phyloP scores from a whole-genome alignment of 2,113 vertebrate genomes.

The Steatornis caripensis region DNA sequence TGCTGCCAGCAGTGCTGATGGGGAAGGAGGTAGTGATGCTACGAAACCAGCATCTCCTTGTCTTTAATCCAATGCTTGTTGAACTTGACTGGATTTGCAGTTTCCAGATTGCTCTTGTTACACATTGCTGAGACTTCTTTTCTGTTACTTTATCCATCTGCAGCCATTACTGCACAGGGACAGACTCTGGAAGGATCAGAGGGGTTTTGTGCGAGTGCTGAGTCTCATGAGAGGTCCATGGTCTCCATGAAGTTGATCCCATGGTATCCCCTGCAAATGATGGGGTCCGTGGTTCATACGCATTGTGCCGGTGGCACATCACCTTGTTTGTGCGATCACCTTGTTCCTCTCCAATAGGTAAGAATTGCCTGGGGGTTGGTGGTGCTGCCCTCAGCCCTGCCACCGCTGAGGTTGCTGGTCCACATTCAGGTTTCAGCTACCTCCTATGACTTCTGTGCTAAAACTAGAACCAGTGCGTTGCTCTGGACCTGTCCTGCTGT shows the following conservation, averaged over 20 bases:
- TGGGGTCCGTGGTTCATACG: not conserved
- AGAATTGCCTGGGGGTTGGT: not conserved
- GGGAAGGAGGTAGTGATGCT: not conserved
- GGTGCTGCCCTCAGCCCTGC: not conserved
- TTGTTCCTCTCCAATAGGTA: not conserved
- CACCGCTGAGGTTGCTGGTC: not conserved
- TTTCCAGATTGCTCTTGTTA: not conserved
- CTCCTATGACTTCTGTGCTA: not conserved
- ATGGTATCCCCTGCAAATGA: not conserved
- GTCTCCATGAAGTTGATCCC: not conserved
- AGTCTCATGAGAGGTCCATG: rapidly evolving
- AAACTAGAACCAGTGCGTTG: not conserved
- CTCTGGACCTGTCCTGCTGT: not conserved
- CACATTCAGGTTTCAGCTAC: not conserved
- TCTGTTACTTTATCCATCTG: not conserved
- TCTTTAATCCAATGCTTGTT: not conserved
- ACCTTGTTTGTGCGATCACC: not conserved
- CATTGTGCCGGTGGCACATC: not conserved
- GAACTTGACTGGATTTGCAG: not conserved
- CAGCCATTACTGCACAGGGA: not conserved
- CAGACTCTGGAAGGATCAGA: not conserved
- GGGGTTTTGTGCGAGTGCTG: not conserved
- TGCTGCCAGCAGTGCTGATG: not conserved
- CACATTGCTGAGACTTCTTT: not conserved
- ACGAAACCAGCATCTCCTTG: not conserved